Evolutionary conservation across 2,797 vertebrate species (phyloP).

Genomic region (Hipposideros larvatus): DNA sequence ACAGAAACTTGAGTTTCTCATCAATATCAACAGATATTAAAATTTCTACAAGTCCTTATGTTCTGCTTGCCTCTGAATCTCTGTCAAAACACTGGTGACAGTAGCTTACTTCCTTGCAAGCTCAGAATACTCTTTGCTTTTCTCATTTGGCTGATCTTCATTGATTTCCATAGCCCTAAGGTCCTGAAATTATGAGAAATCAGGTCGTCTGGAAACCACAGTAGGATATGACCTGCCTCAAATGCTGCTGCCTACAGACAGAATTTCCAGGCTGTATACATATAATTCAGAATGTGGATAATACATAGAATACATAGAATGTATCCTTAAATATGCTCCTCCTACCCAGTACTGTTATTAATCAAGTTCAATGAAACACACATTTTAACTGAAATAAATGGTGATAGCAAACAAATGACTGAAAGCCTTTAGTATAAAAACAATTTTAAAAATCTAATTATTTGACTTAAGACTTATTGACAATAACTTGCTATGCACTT

Average conservation of each 20-base stretch:
- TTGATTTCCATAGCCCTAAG: neutral
- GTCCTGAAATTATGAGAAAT: neutral
- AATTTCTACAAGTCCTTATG: constrained; percentile 64
- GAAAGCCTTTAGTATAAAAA: neutral
- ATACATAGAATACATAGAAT: neutral
- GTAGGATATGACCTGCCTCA: neutral
- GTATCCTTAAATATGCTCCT: neutral
- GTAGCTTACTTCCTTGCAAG: neutral
- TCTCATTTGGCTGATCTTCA: neutral
- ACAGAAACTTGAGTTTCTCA: constrained; percentile 65
- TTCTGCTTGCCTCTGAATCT: neutral
- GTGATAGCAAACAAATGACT: neutral
- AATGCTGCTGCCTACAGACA: neutral
- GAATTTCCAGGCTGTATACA: neutral
- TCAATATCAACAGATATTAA: constrained; percentile 69
- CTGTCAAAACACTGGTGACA: neutral
- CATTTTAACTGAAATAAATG: neutral
- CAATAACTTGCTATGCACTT: neutral
- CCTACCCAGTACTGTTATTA: neutral
- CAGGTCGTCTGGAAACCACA: neutral
- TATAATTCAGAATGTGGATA: neutral
- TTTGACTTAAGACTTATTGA: neutral
- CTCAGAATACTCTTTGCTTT: neutral
- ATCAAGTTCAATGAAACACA: neutral
- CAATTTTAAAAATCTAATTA: neutral